phyloP scores from a whole-genome alignment of 2,113 vertebrate genomes.

The Dunckerocampus dactyliophorus region DNA sequence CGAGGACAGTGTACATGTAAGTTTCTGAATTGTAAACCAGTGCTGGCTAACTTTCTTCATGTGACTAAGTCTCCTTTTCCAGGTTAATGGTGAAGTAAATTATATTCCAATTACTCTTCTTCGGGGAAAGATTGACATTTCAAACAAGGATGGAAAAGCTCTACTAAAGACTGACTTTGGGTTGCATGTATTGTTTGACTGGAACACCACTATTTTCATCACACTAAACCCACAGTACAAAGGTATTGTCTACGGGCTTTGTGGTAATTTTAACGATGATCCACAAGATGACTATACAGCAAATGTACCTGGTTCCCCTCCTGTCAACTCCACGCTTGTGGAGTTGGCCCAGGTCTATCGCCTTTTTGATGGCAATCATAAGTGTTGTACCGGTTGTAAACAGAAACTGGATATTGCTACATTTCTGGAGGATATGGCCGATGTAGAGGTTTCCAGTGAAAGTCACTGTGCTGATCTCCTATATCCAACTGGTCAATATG shows the following conservation, averaged over 20 bases:
- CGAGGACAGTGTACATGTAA: slow-evolving; percentile 41
- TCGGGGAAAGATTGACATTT: slow-evolving; percentile 48
- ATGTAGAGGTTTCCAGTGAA: neutral
- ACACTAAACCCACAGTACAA: slow-evolving; percentile 50
- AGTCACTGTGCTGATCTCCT: neutral
- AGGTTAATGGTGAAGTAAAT: slow-evolving; percentile 60
- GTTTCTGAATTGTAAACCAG: neutral
- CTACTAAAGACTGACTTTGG: slow-evolving; percentile 60
- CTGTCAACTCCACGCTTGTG: neutral
- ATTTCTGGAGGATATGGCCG: neutral
- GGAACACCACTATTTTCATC: slow-evolving; percentile 46
- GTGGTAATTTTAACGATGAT: slow-evolving; percentile 68
- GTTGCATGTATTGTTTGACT: slow-evolving; percentile 59
- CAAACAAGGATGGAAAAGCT: slow-evolving; percentile 33
- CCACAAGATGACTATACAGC: slow-evolving; percentile 44
- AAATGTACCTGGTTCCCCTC: neutral
- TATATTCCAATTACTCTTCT: slow-evolving; percentile 49
- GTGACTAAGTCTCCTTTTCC: neutral
- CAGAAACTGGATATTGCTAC: neutral
- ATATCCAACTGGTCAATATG: slow-evolving; percentile 1
- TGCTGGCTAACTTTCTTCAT: neutral
- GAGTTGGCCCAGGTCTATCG: slow-evolving; percentile 30
- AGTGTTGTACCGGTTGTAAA: slow-evolving; percentile 20
- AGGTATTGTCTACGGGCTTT: slow-evolving; percentile 58
- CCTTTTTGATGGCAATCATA: slow-evolving; percentile 10